These are phyloP conservation scores for Octomys mimax DNA, from an alignment of 2,797 vertebrate species.

Conservation along the genomic window DNA sequence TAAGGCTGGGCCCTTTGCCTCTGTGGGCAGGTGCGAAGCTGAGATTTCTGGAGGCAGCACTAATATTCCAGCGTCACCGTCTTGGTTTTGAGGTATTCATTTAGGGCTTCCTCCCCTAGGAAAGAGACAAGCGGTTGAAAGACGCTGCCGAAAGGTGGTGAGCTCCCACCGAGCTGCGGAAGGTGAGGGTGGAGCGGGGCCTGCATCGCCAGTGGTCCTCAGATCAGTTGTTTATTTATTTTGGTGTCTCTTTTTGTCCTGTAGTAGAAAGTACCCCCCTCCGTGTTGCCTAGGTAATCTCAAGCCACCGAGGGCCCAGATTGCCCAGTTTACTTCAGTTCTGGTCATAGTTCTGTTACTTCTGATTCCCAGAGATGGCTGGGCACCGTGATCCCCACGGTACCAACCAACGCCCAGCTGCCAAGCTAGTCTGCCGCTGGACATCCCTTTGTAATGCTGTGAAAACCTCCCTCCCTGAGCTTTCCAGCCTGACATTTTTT, in stretches of 20 bases:
- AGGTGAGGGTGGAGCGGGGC: not conserved
- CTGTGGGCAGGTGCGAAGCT: not conserved
- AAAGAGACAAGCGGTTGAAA: slow-evolving; percentile 59
- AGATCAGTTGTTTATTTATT: not conserved
- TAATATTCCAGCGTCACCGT: slow-evolving; percentile 98
- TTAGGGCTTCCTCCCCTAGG: slow-evolving; percentile 96
- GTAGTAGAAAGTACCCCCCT: not conserved
- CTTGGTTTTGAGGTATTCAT: slow-evolving; percentile 98
- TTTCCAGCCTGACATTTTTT: not conserved
- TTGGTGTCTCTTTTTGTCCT: not conserved
- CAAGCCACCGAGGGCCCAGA: too few relatives aligned
- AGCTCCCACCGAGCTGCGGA: not conserved
- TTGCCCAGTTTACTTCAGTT: not conserved
- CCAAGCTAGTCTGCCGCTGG: not conserved
- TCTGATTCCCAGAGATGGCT: not conserved
- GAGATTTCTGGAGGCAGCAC: not conserved
- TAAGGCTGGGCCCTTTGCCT: not conserved
- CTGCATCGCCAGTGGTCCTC: too few relatives aligned
- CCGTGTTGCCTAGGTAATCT: not conserved
- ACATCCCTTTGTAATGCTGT: not conserved
- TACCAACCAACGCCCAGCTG: not conserved
- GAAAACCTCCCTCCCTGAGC: not conserved
- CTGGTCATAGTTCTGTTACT: not conserved
- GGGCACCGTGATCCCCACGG: not conserved
- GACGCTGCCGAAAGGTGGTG: not conserved